A percentile compares a stretch with the other conserved stretches of the same genome.
phyloP scores from a whole-genome alignment of 2,797 vertebrate species.

The Orientallactaga sibirica region DNA sequence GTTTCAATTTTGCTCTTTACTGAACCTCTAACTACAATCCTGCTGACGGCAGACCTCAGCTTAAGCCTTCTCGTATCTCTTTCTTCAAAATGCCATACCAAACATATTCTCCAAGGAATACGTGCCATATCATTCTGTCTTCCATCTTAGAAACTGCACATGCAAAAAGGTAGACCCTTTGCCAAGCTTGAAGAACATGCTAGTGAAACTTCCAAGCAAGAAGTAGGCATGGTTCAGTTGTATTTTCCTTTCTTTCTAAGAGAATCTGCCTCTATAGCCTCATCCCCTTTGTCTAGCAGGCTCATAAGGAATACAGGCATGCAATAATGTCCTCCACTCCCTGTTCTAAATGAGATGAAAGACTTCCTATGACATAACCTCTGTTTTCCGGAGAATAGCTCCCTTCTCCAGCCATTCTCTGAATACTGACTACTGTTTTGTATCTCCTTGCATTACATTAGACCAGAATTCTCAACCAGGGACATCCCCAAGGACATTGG shows the following conservation, averaged over 20 bases:
- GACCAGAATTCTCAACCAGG: neutral
- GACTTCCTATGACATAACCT: neutral
- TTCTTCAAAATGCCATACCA: conserved; percentile 40
- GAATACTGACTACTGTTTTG: neutral
- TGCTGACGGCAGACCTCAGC: neutral
- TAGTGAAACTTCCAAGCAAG: conserved; percentile 5
- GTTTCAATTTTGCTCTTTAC: conserved; percentile 59
- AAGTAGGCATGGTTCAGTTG: neutral
- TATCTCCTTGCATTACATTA: neutral
- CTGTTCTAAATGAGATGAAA: neutral
- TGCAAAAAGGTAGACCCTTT: conserved; percentile 1
- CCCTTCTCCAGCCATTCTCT: neutral
- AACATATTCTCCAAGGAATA: conserved; percentile 28
- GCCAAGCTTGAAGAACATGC: neutral
- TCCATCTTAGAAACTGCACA: conserved; percentile 44
- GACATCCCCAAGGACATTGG: neutral
- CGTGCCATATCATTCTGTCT: neutral
- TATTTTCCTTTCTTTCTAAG: neutral
- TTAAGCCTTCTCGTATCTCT: conserved; percentile 52
- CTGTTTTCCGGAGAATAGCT: neutral
- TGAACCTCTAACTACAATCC: conserved; percentile 44
- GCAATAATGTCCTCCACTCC: neutral
- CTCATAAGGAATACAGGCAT: neutral
- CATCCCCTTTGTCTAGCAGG: neutral
- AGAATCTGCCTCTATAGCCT: neutral